Evolutionary conservation across 2,888 invertebrate genomes (phyloP).

Genomic region (Brachyptera putata): DNA sequence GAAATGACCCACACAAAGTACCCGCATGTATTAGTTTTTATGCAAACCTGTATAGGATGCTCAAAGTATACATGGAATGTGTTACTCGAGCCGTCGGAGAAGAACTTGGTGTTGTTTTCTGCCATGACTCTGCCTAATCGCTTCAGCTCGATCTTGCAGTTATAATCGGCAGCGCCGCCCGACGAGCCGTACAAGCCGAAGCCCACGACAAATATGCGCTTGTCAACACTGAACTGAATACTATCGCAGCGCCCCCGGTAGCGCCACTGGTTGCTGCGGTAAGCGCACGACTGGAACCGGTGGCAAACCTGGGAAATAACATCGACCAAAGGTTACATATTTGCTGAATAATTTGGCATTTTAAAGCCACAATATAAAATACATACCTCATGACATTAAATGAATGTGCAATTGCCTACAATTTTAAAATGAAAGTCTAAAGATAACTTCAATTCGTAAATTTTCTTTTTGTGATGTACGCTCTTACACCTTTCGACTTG

Average conservation of each 20-base stretch:
- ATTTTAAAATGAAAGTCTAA: too few relatives aligned
- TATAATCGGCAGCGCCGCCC: slow-evolving; percentile 91
- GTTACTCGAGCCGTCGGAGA: slow-evolving; percentile 93
- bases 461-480: too few relatives aligned
- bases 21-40: too few relatives aligned
- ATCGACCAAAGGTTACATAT: not conserved
- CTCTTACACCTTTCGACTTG: too few relatives aligned
- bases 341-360: too few relatives aligned
- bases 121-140: slow-evolving; percentile 82
- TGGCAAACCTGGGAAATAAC: slow-evolving; percentile 71
- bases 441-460: too few relatives aligned
- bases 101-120: slow-evolving; percentile 89
- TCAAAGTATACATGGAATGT: slow-evolving; percentile 88
- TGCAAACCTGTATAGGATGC: slow-evolving; percentile 61
- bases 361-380: too few relatives aligned
- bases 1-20: too few relatives aligned
- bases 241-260: slow-evolving; percentile 95
- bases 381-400: too few relatives aligned
- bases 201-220: slow-evolving; percentile 91
- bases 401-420: too few relatives aligned
- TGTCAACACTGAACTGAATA: slow-evolving; percentile 94
- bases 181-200: slow-evolving; percentile 95
- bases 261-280: slow-evolving; percentile 95
- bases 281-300: slow-evolving; percentile 93
- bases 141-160: slow-evolving; percentile 91